Conservation (phyloP, 2,797 vertebrate species). For the Helicolenus hilgendorfi region DNA sequence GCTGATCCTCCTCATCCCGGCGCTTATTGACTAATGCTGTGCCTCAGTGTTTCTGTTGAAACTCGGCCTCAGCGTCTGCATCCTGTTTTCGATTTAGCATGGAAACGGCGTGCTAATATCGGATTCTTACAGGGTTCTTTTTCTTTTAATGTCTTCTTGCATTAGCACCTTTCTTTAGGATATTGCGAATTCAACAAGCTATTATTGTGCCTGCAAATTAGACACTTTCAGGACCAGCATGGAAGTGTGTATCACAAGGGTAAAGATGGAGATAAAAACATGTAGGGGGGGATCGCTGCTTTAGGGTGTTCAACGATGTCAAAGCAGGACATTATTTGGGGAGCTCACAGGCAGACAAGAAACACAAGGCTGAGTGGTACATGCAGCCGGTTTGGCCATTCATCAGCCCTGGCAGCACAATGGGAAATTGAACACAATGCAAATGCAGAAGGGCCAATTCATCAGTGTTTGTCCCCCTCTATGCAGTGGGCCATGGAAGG, state of each 20-base stretch:
- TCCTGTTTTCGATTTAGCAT: constrained; percentile 53
- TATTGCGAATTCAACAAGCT: not conserved
- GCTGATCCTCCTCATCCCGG: constrained; percentile 64
- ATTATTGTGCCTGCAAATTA: constrained; percentile 3
- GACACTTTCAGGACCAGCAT: not conserved
- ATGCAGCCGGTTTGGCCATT: constrained; percentile 43
- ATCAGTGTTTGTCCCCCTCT: constrained; percentile 61
- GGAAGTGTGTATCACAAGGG: not conserved
- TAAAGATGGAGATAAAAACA: not conserved
- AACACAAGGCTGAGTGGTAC: constrained; percentile 37
- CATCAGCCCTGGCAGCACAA: constrained; percentile 73
- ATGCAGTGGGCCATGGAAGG: constrained; percentile 34
- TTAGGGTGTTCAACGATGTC: not conserved
- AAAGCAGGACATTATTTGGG: constrained; percentile 14
- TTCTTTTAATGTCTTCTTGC: not conserved
- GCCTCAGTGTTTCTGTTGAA: constrained; percentile 51
- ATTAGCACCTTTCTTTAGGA: constrained; percentile 8
- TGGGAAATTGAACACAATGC: constrained; percentile 74
- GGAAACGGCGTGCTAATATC: constrained; percentile 24
- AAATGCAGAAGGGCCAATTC: constrained; percentile 72
- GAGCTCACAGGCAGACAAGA: constrained; percentile 14
- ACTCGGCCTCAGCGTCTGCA: constrained; percentile 38
- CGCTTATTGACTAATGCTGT: constrained; percentile 70
- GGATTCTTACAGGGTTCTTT: constrained; percentile 16
- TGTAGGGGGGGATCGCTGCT: not conserved